A percentile compares a stretch with the other conserved stretches of the same genome.
phyloP scores from a whole-genome alignment of 2,797 vertebrate species.

The Perdix hodgsoniae region DNA sequence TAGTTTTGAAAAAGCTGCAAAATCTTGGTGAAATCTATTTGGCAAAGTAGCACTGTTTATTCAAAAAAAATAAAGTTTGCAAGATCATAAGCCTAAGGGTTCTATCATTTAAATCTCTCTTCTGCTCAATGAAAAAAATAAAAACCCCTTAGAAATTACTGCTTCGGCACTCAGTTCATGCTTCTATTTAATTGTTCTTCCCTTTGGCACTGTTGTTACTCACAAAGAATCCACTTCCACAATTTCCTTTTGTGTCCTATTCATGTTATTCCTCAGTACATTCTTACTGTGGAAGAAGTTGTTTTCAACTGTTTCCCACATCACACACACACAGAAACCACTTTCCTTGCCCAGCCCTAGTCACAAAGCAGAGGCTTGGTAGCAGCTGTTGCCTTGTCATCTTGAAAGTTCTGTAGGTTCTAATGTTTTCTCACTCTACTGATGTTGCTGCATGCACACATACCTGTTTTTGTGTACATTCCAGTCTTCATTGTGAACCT shows the following conservation, averaged over 20 bases:
- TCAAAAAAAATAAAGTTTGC: conserved; percentile 14
- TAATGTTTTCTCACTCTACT: neutral
- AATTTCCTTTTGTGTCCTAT: neutral
- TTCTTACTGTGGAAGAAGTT: neutral
- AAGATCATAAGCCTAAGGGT: conserved; percentile 36
- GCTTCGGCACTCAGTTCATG: conserved; percentile 6
- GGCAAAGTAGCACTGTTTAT: neutral
- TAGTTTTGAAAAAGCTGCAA: neutral
- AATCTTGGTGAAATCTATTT: conserved; percentile 22
- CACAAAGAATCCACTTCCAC: neutral
- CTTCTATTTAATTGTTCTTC: conserved; percentile 34
- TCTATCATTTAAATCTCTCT: conserved; percentile 50
- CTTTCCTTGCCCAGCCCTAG: neutral
- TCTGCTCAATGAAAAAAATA: neutral
- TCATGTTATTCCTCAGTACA: neutral
- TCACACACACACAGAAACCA: neutral
- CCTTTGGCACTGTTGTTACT: conserved; percentile 5
- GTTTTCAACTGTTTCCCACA: neutral
- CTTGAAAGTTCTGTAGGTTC: neutral
- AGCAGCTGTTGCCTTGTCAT: neutral
- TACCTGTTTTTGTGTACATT: neutral
- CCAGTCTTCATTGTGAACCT: neutral
- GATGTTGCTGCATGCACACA: neutral
- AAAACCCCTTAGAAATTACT: conserved; percentile 33
- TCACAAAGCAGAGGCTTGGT: neutral